Evolutionary conservation across 1,140 invertebrate species (phyloP).

Genomic region (Brachystomella parvula): DNA sequence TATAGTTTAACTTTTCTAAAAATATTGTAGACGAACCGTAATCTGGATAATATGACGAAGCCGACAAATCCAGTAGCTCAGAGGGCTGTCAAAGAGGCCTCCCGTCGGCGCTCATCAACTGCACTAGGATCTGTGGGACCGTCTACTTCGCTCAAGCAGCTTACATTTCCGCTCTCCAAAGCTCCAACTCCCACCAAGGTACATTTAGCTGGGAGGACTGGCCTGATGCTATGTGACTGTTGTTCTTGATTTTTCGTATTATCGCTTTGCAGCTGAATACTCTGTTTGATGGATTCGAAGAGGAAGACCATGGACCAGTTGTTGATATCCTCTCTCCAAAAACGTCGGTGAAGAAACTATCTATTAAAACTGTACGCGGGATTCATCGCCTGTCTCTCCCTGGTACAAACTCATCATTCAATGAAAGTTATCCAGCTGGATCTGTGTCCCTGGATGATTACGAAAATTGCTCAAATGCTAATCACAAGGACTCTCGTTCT

Average conservation of each 20-base stretch:
- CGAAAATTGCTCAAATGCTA: too few species aligned
- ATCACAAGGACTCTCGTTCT: too few species aligned
- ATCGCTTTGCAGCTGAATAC: constrained; percentile 25
- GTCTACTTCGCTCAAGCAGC: constrained; percentile 19
- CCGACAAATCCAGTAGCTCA: constrained; percentile 62
- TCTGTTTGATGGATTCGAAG: constrained; percentile 52
- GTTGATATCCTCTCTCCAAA: constrained; percentile 47
- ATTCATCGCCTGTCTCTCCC: background rate
- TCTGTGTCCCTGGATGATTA: background rate
- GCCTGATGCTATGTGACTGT: background rate
- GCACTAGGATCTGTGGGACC: constrained; percentile 1
- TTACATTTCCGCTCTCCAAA: constrained; percentile 28
- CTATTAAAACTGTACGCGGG: constrained; percentile 39
- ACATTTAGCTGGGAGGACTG: constrained; percentile 4
- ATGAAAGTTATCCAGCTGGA: background rate
- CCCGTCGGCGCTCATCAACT: constrained; percentile 25
- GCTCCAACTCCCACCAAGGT: constrained; percentile 22
- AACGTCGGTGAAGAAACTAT: constrained; percentile 50
- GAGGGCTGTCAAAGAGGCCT: constrained; percentile 50
- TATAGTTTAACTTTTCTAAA: background rate
- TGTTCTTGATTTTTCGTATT: background rate
- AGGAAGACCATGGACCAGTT: constrained; percentile 42
- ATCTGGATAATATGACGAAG: constrained; percentile 61
- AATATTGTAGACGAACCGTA: constrained; percentile 49
- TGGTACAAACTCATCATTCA: background rate